Evolutionary conservation across 2,888 invertebrate species (phyloP).

Genomic region (Parnassius mnemosyne): DNA sequence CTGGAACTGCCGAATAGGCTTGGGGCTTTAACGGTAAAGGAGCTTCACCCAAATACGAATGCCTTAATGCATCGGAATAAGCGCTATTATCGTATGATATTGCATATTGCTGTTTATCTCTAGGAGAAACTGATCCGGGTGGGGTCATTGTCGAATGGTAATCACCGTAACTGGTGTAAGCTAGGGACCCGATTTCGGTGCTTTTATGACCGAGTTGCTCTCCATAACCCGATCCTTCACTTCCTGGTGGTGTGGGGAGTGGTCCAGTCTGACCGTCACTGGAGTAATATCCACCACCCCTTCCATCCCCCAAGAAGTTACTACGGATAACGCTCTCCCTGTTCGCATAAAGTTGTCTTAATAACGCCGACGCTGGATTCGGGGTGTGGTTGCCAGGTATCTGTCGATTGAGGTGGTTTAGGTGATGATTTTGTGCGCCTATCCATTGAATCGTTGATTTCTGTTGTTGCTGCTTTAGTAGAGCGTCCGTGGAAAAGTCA

Average conservation of each 20-base stretch:
- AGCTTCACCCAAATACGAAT: conserved; percentile 75
- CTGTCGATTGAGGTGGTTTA: conserved; percentile 83
- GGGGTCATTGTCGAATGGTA: conserved; percentile 98
- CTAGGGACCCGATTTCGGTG: conserved; percentile 82
- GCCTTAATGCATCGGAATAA: conserved; percentile 83
- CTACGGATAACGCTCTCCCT: conserved; percentile 97
- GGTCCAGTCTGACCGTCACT: conserved; percentile 85
- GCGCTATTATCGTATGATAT: conserved; percentile 79
- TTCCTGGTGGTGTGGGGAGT: conserved; percentile 94
- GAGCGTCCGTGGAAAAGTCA: conserved; percentile 92
- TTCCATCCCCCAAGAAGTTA: conserved; percentile 82
- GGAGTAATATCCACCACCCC: conserved; percentile 72
- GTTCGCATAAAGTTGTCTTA: conserved; percentile 95
- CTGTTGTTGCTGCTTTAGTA: conserved; percentile 89
- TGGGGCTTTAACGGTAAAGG: conserved; percentile 92
- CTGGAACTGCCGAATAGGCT: conserved; percentile 88
- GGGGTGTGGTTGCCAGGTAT: conserved; percentile 78
- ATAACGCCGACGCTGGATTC: conserved; percentile 92
- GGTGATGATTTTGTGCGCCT: conserved; percentile 86
- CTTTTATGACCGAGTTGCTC: conserved; percentile 81
- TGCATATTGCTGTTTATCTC: conserved; percentile 87
- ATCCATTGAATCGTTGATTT: conserved; percentile 95
- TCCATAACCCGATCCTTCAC: conserved; percentile 88
- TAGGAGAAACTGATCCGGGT: conserved; percentile 97
- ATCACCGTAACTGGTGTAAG: conserved; percentile 84